Conservation (phyloP, 2,113 vertebrate genomes). For the Chaetura pelagica region DNA sequence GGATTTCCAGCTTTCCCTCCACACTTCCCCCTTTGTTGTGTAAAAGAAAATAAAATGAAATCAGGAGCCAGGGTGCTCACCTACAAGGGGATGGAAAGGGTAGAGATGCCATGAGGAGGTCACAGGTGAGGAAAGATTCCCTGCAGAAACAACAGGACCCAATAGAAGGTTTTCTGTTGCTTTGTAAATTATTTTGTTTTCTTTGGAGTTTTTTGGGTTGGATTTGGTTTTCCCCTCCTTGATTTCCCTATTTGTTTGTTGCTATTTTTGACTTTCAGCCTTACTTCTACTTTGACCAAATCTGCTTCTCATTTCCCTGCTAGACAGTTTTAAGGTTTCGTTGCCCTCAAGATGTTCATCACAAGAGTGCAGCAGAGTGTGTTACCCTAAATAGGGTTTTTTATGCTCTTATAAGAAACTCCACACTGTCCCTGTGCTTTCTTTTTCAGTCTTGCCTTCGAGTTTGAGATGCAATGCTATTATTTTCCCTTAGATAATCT, state of each 20-base stretch:
- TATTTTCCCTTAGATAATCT: background rate
- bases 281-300: background rate
- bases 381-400: background rate
- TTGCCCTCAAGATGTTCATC: background rate
- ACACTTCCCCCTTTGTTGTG: background rate
- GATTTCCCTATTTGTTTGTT: background rate
- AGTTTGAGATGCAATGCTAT: background rate
- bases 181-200: background rate
- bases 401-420: background rate
- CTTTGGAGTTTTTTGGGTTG: no score
- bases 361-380: background rate
- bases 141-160: background rate
- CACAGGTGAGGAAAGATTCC: background rate
- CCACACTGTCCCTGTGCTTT: rapidly evolving
- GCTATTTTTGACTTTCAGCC: background rate
- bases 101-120: rapidly evolving
- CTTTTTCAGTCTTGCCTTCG: background rate
- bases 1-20: background rate
- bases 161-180: rapidly evolving
- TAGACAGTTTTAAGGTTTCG: background rate
- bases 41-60: background rate
- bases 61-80: background rate
- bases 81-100: no score
- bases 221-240: background rate
- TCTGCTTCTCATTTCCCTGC: background rate